These are phyloP conservation scores for Metellina segmentata DNA, from an alignment of 2,888 invertebrate genomes.

Conservation along the genomic window DNA sequence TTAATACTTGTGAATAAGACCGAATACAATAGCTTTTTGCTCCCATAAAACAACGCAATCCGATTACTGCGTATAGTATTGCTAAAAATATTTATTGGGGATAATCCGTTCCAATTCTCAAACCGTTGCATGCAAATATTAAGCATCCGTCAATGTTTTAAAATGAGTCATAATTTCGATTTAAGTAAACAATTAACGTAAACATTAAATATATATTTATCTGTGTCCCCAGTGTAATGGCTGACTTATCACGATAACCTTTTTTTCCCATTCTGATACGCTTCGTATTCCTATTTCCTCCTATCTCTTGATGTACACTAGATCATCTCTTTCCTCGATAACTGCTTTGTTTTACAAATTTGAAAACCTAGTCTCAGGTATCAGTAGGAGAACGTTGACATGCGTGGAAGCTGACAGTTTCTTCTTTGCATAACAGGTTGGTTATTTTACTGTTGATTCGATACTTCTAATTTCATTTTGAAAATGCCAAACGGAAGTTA, in stretches of 20 bases:
- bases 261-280: background rate
- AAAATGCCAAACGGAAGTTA: too few species aligned
- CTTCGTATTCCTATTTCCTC: background rate
- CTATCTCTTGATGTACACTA: conserved; percentile 24
- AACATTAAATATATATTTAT: background rate
- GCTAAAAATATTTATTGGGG: too few species aligned
- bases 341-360: conserved; percentile 24
- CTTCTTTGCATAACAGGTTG: background rate
- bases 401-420: conserved; percentile 25
- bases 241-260: background rate
- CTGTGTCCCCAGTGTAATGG: background rate
- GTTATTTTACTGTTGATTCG: background rate
- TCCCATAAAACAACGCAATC: too few species aligned
- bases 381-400: background rate
- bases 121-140: too few species aligned
- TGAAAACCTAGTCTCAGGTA: conserved; percentile 1
- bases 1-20: too few species aligned
- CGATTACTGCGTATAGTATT: too few species aligned
- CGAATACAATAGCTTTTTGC: too few species aligned
- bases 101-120: too few species aligned
- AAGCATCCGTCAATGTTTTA: too few species aligned
- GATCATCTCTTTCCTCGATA: conserved; percentile 31
- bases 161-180: too few species aligned
- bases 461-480: background rate
- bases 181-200: background rate